phyloP scores from a whole-genome alignment of 2,113 vertebrate species.

The Platichthys flesus region DNA sequence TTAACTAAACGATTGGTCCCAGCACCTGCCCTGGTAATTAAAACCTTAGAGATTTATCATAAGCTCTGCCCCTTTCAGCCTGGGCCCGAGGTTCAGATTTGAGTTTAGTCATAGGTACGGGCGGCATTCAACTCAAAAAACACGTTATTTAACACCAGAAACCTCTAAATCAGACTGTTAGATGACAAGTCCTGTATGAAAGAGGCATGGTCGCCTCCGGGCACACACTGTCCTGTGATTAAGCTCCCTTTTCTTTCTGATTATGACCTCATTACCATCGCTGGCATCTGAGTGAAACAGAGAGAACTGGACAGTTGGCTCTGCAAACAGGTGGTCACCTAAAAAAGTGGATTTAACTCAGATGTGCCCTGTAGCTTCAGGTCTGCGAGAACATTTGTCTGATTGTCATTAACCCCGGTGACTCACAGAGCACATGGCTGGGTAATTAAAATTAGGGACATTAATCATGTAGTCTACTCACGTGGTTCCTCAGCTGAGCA shows the following conservation, averaged over 20 bases:
- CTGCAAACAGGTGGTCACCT: slow-evolving; percentile 34
- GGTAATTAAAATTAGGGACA: slow-evolving; percentile 55
- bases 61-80: slow-evolving; percentile 24
- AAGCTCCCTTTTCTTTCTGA: slow-evolving; percentile 20
- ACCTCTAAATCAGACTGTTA: slow-evolving; percentile 16
- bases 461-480: slow-evolving; percentile 45
- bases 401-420: slow-evolving; percentile 49
- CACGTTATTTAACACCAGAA: not conserved
- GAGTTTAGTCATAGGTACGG: slow-evolving; percentile 8
- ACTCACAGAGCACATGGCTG: slow-evolving; percentile 29
- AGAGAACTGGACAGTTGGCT: slow-evolving; percentile 17
- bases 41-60: slow-evolving; percentile 72
- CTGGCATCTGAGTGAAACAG: slow-evolving; percentile 25
- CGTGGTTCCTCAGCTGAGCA: slow-evolving; percentile 27
- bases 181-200: slow-evolving; percentile 29
- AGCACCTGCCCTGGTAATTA: slow-evolving; percentile 71
- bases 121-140: slow-evolving; percentile 6
- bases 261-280: slow-evolving; percentile 21
- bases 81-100: not conserved
- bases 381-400: slow-evolving; percentile 48
- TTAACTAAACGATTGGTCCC: slow-evolving; percentile 66
- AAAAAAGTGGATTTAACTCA: slow-evolving; percentile 27
- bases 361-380: slow-evolving; percentile 31
- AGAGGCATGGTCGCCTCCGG: not conserved
- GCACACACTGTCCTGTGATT: slow-evolving; percentile 24